phyloP scores from a whole-genome alignment of 2,797 vertebrate species.

The Cyprinella venusta region DNA sequence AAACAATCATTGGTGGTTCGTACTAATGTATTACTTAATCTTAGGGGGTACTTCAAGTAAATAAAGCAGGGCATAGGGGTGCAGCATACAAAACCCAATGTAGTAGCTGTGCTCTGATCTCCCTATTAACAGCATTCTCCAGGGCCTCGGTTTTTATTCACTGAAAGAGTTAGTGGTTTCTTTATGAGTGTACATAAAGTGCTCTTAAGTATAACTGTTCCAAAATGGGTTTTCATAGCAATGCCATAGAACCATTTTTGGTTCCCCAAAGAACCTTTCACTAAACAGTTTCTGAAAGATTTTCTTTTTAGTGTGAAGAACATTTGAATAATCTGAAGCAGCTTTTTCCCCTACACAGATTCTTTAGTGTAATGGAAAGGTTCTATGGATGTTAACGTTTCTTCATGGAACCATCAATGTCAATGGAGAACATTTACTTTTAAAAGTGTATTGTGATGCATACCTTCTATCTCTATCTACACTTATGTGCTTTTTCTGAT shows the following conservation, averaged over 20 bases:
- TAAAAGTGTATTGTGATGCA: conserved; percentile 68
- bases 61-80: conserved; percentile 20
- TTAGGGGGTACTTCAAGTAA: conserved; percentile 27
- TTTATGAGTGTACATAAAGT: conserved; percentile 64
- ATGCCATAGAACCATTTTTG: too few relatives aligned
- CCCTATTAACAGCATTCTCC: conserved; percentile 64
- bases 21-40: conserved; percentile 16
- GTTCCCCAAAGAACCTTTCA: too few relatives aligned
- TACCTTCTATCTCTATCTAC: conserved; percentile 60
- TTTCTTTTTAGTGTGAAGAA: too few relatives aligned
- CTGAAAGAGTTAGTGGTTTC: conserved; percentile 74
- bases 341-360: too few relatives aligned
- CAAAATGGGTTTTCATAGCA: too few relatives aligned
- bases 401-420: background rate
- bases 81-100: background rate
- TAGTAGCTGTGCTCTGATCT: background rate
- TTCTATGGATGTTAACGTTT: too few relatives aligned
- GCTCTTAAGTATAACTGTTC: too few relatives aligned
- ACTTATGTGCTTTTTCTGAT: conserved; percentile 33
- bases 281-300: too few relatives aligned
- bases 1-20: background rate
- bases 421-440: conserved; percentile 46
- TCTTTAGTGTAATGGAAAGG: too few relatives aligned
- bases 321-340: too few relatives aligned
- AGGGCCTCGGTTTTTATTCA: conserved; percentile 63